Evolutionary conservation across 2,113 vertebrate species (phyloP), one percentile per base, ranked within the genome.

Genomic region (Myanophis thanlyinensis): DNA sequence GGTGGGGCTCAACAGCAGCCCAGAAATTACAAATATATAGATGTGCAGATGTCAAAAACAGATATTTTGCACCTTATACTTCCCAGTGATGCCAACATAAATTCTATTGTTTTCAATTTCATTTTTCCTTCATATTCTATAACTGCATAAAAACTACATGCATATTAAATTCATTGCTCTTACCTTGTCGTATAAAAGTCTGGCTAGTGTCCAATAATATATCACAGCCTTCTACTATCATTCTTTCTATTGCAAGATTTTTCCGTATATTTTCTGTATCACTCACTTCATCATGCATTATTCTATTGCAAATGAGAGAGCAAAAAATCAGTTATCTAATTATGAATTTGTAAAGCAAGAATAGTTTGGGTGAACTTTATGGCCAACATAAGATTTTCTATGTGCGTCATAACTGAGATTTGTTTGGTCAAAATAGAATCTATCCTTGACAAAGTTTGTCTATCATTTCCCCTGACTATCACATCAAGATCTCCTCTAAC

Each of bases 261-360:
- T 99, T 99, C 18, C 99, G 96, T 94, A 99, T 99, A 97, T 99
- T 99, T 96, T 99, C 99, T 0, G 99, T 99, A 97, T 99, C 99
- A 0, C 99, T 99, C 93, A 99, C 99, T 97, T 99, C 99, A 84
- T 99, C 99, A 0, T 99, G 99, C 99, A 99, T 99, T 54, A 99
- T 98, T 97, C 99, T 99, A 97, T 87, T 0, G 93, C 93, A 90
- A 52, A 93, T 67, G 95, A 73, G 35, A 87, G 22, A 46, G 46
- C 84, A 15, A n/a, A 13, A 92, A 90, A 94, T 90, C 52, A 90
- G 85, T 51, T 47, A 89, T 51, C 46, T 47, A 27, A 35, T 89
- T 91, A 92, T 0, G 0, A 27, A 89, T 46, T 91, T 93, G 27
- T 51, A 27, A 44, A 35, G 22, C 2, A 52, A 49, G n/a, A 84